These are phyloP conservation scores for Diphyllodes magnificus DNA, from an alignment of 2,113 vertebrate species.

Conservation along the genomic window DNA sequence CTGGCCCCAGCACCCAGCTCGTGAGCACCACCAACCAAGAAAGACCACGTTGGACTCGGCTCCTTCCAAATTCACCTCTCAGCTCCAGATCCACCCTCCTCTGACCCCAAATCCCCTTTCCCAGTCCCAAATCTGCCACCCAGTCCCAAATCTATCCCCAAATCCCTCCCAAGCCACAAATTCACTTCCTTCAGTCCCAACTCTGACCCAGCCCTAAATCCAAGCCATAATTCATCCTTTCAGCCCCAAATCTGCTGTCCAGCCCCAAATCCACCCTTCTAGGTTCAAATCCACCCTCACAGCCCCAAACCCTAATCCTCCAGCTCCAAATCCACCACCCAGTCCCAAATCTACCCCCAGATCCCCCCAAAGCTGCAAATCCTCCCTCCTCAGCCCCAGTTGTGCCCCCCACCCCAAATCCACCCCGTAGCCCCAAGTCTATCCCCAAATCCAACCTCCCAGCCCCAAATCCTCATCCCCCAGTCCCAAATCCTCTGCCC, in stretches of 20 bases:
- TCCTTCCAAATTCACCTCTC: background rate
- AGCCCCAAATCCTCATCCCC: background rate
- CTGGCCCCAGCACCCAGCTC: background rate
- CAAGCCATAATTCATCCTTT: background rate
- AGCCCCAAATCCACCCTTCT: background rate
- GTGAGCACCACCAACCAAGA: fast-evolving
- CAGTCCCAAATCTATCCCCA: background rate
- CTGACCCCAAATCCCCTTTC: background rate
- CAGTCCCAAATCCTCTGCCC: fast-evolving
- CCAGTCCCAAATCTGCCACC: background rate
- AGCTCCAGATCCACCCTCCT: background rate
- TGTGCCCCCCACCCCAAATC: background rate
- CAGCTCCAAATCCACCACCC: background rate
- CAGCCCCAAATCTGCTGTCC: background rate
- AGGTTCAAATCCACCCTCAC: background rate
- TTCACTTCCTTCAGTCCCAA: background rate
- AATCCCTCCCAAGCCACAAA: background rate
- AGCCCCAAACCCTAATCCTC: background rate
- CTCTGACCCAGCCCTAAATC: background rate
- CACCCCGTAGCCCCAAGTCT: background rate
- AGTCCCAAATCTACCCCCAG: background rate
- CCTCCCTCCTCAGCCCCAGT: background rate
- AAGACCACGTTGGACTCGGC: background rate
- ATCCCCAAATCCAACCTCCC: background rate
- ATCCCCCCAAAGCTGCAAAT: background rate